A percentile compares a stretch with the other conserved stretches of the same genome.
phyloP scores from a whole-genome alignment of 2,888 invertebrate species.

The Lobophora halterata region DNA sequence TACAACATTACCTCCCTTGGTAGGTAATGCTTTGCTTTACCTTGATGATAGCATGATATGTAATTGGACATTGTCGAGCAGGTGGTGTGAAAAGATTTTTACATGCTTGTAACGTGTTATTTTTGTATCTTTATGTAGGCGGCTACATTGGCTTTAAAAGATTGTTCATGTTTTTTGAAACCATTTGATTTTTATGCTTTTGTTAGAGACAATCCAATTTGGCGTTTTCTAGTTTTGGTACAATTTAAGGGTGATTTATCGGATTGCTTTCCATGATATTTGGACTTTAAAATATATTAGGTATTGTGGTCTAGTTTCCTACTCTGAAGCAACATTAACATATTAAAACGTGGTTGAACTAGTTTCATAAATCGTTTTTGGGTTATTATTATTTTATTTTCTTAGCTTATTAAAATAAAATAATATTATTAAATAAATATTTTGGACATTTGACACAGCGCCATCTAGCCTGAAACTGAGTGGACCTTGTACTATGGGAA shows the following conservation, averaged over 20 bases:
- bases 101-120: no score
- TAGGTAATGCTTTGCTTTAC: no score
- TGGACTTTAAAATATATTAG: slow-evolving; percentile 4
- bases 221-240: slow-evolving; percentile 22
- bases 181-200: slow-evolving; percentile 57
- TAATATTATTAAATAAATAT: no score
- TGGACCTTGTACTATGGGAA: no score
- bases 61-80: no score
- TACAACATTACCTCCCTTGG: no score
- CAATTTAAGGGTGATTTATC: slow-evolving; percentile 18
- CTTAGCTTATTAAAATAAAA: no score
- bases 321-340: slow-evolving; percentile 14
- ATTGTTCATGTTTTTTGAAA: slow-evolving; percentile 48
- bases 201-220: slow-evolving; percentile 36
- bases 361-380: slow-evolving; percentile 16
- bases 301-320: slow-evolving; percentile 8
- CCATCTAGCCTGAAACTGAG: no score
- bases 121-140: slow-evolving; percentile 62
- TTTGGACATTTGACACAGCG: no score
- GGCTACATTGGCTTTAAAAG: slow-evolving; percentile 57
- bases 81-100: no score
- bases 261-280: slow-evolving; percentile 13
- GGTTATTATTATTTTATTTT: no score
- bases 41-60: no score
- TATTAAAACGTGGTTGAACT: slow-evolving; percentile 14